Evolutionary conservation across 2,113 vertebrate genomes (phyloP).

Genomic region (Thunnus thynnus): DNA sequence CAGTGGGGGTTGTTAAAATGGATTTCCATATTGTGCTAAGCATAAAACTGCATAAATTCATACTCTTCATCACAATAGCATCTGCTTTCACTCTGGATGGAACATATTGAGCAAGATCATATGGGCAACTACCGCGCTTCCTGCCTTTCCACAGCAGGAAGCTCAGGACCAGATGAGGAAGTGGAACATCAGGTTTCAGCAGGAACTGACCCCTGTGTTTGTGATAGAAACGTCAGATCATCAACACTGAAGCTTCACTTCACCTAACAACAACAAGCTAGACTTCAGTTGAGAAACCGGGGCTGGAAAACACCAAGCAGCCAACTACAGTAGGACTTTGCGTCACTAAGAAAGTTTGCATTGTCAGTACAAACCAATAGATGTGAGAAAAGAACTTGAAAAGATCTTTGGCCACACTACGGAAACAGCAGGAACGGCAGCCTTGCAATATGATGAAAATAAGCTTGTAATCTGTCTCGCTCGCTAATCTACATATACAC

Average conservation of each 20-base stretch:
- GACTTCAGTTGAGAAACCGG: neutral
- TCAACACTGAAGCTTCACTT: constrained; percentile 17
- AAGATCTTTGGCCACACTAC: no score
- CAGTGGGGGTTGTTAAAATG: constrained; percentile 6
- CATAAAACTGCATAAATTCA: constrained; percentile 9
- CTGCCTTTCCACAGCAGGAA: constrained; percentile 71
- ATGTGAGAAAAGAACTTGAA: neutral
- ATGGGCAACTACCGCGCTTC: constrained; percentile 48
- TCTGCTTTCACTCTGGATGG: constrained; percentile 24
- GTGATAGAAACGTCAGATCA: constrained; percentile 50
- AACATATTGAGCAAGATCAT: constrained; percentile 31
- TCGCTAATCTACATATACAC: constrained; percentile 46
- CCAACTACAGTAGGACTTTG: neutral
- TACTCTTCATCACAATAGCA: constrained; percentile 5
- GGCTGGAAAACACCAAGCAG: neutral
- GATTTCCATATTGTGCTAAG: neutral
- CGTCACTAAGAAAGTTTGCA: neutral
- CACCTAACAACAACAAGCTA: constrained; percentile 6
- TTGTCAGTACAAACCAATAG: neutral
- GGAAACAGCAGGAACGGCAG: constrained; percentile 6
- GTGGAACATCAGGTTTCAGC: constrained; percentile 71
- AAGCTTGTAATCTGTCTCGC: constrained; percentile 41
- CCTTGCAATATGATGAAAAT: constrained; percentile 14
- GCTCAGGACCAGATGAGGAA: constrained; percentile 76
- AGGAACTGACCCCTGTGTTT: constrained; percentile 73